These are phyloP conservation scores for Malurus melanocephalus DNA, from an alignment of 2,113 vertebrate genomes.

Conservation along the genomic window DNA sequence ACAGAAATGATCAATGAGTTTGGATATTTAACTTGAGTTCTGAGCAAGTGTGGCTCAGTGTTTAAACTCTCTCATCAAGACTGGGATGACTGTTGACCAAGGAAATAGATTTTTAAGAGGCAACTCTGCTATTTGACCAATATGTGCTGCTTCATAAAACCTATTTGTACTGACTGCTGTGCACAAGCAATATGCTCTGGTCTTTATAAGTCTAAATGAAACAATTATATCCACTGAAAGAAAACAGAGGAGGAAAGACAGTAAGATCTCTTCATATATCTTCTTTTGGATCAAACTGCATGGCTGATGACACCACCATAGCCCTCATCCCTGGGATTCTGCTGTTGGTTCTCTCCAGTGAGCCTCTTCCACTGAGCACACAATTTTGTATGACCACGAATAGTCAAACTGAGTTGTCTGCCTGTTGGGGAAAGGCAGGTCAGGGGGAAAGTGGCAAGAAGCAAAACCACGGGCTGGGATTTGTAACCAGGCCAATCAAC, in stretches of 20 bases:
- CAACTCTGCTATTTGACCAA: neutral
- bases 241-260: neutral
- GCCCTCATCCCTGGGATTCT: neutral
- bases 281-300: neutral
- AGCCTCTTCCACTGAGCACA: neutral
- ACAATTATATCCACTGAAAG: neutral
- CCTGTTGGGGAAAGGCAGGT: neutral
- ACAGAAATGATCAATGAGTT: neutral
- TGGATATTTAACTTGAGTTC: neutral
- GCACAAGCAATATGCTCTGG: neutral
- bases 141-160: neutral
- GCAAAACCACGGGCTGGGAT: neutral
- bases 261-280: neutral
- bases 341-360: neutral
- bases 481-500: neutral
- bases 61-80: neutral
- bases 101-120: neutral
- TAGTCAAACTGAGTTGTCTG: neutral
- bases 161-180: neutral
- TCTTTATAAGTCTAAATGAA: neutral
- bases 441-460: neutral
- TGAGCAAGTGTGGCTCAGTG: neutral
- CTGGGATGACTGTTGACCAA: neutral
- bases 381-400: neutral
- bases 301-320: neutral